Evolutionary conservation across 2,888 invertebrate genomes (phyloP).

Genomic region (Therioaphis trifolii): DNA sequence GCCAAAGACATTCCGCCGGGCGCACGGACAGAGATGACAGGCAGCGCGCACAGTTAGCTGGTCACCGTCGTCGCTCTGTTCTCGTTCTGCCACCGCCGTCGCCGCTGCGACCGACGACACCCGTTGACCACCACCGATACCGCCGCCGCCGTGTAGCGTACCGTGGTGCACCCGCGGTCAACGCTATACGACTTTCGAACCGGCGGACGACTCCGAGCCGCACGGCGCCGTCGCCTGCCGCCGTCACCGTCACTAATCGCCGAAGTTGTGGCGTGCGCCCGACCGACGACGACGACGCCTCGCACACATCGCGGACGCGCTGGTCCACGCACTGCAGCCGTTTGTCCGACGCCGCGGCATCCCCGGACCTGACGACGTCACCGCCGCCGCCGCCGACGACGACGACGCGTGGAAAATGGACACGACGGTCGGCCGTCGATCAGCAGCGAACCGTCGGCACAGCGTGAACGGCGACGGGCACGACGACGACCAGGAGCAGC

Average conservation of each 20-base stretch:
- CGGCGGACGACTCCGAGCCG: neutral
- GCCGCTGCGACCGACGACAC: constrained; percentile 2
- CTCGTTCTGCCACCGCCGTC: neutral
- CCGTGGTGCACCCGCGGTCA: neutral
- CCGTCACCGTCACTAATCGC: neutral
- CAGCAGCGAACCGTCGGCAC: neutral
- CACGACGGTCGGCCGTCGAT: constrained; percentile 29
- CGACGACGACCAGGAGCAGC: too few relatives aligned
- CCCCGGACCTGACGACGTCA: too few relatives aligned
- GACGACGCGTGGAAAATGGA: too few relatives aligned
- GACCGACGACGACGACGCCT: too few relatives aligned
- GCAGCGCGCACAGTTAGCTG: too few relatives aligned
- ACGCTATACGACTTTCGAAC: neutral
- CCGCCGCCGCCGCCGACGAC: neutral
- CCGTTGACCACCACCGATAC: neutral
- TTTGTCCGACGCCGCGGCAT: neutral
- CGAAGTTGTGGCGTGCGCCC: neutral
- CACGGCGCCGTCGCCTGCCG: neutral
- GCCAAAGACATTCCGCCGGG: neutral
- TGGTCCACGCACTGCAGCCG: too few relatives aligned
- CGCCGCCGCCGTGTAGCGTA: constrained; percentile 3
- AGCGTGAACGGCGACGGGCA: neutral
- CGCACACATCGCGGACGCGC: neutral
- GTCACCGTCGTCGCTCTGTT: too few relatives aligned
- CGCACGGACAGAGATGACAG: neutral